Conservation (phyloP, 2,888 invertebrate genomes). For the Pocota personata region DNA sequence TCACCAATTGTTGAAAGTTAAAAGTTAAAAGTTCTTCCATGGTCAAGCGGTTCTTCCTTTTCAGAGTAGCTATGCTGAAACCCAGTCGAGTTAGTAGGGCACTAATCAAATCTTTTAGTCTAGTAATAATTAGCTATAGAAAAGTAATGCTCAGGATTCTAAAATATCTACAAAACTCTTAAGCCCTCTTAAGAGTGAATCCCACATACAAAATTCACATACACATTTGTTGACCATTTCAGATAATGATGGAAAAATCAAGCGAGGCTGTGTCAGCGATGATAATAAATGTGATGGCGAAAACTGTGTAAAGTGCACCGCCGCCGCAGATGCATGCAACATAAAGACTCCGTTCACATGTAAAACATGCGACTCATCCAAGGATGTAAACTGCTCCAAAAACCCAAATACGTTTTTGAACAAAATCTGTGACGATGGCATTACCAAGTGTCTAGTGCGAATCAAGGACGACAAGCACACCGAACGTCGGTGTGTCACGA, state of each 20-base stretch:
- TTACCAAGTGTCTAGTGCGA: conserved; percentile 74
- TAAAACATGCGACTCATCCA: conserved; percentile 74
- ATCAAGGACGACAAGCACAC: conserved; percentile 73
- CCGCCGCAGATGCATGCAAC: not conserved
- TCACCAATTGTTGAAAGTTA: too few relatives aligned
- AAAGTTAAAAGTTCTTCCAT: too few relatives aligned
- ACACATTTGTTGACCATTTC: not conserved
- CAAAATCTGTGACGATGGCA: conserved; percentile 69
- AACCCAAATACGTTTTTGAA: conserved; percentile 23
- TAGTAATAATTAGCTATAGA: too few relatives aligned
- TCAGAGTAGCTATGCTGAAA: too few relatives aligned
- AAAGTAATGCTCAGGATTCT: too few relatives aligned
- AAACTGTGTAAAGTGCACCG: conserved; percentile 52
- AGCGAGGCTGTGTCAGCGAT: conserved; percentile 75
- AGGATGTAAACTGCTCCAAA: conserved; percentile 73
- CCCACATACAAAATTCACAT: too few relatives aligned
- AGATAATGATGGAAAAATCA: conserved; percentile 58
- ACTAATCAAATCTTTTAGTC: too few relatives aligned
- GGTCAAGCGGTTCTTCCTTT: too few relatives aligned
- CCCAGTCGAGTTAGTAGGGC: too few relatives aligned
- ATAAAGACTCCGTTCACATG: conserved; percentile 69
- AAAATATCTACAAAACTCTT: too few relatives aligned
- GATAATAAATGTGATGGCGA: conserved; percentile 15
- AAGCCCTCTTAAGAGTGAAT: too few relatives aligned
- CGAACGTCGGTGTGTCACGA: conserved; percentile 74